Percentiles rank a stretch among this genome's conserved stretches.
Evolutionary conservation across 2,797 vertebrate genomes (phyloP).

Genomic region (Malurus splendens): DNA sequence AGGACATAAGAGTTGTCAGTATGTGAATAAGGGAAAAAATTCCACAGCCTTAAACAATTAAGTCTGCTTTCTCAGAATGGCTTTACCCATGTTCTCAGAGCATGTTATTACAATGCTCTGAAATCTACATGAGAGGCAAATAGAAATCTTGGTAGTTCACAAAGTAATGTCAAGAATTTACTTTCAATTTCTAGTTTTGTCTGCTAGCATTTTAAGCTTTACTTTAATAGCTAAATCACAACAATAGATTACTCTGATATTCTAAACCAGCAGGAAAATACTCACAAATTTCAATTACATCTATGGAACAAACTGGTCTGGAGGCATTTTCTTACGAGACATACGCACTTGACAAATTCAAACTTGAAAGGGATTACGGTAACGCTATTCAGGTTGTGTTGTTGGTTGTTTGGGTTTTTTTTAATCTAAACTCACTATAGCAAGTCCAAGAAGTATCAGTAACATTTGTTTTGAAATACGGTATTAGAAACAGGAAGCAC

Average conservation of each 20-base stretch:
- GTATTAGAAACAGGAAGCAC: not conserved
- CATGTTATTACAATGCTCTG: not conserved
- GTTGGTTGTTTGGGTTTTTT: not conserved
- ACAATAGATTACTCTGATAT: not conserved
- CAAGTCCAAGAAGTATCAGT: not conserved
- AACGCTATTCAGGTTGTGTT: not conserved
- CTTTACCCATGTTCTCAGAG: not conserved
- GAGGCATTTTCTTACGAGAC: not conserved
- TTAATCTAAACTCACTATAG: not conserved
- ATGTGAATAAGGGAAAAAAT: not conserved
- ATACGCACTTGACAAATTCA: not conserved
- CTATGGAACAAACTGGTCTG: not conserved
- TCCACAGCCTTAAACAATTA: not conserved
- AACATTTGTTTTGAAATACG: not conserved
- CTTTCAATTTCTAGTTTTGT: not conserved
- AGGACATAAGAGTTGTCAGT: not conserved
- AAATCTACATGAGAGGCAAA: not conserved
- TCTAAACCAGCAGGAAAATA: not conserved
- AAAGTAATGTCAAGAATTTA: not conserved
- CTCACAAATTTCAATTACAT: not conserved
- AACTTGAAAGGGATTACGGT: not conserved
- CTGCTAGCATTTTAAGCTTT: not conserved
- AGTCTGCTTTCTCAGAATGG: not conserved
- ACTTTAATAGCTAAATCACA: not conserved
- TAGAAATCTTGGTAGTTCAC: not conserved